Base-by-base conservation (phyloP, 2,113 vertebrate species). In the Gallinago jamesoni region DNA sequence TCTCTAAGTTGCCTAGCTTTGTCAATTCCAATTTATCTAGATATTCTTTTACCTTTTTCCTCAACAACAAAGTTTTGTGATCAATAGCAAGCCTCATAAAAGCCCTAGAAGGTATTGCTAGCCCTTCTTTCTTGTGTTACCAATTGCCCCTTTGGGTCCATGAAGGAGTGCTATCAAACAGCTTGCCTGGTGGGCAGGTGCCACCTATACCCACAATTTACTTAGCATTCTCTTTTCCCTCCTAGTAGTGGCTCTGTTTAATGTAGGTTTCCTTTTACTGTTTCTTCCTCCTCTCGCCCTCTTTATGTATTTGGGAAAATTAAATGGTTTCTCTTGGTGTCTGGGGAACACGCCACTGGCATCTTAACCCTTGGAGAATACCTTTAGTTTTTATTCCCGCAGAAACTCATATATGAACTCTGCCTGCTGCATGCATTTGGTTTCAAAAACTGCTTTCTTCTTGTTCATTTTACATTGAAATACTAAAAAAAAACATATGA, bases 1-100 rank as follows among this genome's bases (percentile, higher is more conserved):
- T 96, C 77, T 97, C 53, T 95, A 95, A 94, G 96, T 97, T 97
- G 86, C 95, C 93, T 96, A 92, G 92, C 96, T 98, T 98, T 98
- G 97, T 98, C 98, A 98, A 98, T 98, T 98, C 95, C 96, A 97
- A 98, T 98, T 98, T 97, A 97, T 89, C 84, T 96, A 91, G 96
- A 94, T 97, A 97, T 98, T 96, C 94, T 97, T 98, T 97, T 96
- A 96, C 89, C 80, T 94, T 98, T 85, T 98, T 97, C 87, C 95
- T 96, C 52, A 16, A 97, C 91, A 97, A 95, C 90, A 97, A 97
- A 86, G 52, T 87, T 88, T 97, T 97, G 63, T 92, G 88, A 97
- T 98, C 60, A 1, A 96, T 90, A 91, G 47, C 86, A 76, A 80
- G 80, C 81, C 69, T 96, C 81, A 95, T 89, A 93, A 92, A 96